phyloP scores from a whole-genome alignment of 2,797 vertebrate genomes.

The Graptemys geographica region DNA sequence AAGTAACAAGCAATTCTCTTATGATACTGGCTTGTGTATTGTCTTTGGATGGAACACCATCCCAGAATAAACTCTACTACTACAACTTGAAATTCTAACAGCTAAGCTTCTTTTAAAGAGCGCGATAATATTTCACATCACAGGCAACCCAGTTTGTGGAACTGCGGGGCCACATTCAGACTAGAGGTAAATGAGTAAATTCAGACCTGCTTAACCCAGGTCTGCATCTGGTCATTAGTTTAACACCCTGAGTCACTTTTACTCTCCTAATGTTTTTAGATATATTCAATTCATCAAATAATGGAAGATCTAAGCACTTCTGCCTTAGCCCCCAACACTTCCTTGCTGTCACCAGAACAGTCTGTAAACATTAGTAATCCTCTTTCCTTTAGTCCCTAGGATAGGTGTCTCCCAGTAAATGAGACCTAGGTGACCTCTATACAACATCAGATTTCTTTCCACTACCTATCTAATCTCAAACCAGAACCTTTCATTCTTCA shows the following conservation, averaged over 20 bases:
- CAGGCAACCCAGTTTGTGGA: neutral
- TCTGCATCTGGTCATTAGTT: neutral
- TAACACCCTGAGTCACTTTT: neutral
- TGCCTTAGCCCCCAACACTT: neutral
- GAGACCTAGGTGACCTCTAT: neutral
- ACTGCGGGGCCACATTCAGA: neutral
- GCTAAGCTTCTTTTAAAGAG: neutral
- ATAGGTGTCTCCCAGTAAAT: neutral
- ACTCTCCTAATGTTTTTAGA: neutral
- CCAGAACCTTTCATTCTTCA: neutral
- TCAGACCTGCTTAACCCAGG: neutral
- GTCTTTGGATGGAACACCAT: neutral
- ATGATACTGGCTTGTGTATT: neutral
- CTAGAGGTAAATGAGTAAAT: neutral
- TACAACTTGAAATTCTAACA: neutral
- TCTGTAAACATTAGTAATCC: neutral
- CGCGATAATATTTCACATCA: neutral
- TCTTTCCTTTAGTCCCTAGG: neutral
- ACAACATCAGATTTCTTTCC: neutral
- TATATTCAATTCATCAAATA: neutral
- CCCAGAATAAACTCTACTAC: neutral
- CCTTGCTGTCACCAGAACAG: neutral
- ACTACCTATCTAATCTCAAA: neutral
- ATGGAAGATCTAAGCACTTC: too few species aligned
- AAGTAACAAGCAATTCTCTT: neutral